Evolutionary conservation across 2,888 invertebrate genomes (phyloP).

Genomic region (Lacanobia oleracea): DNA sequence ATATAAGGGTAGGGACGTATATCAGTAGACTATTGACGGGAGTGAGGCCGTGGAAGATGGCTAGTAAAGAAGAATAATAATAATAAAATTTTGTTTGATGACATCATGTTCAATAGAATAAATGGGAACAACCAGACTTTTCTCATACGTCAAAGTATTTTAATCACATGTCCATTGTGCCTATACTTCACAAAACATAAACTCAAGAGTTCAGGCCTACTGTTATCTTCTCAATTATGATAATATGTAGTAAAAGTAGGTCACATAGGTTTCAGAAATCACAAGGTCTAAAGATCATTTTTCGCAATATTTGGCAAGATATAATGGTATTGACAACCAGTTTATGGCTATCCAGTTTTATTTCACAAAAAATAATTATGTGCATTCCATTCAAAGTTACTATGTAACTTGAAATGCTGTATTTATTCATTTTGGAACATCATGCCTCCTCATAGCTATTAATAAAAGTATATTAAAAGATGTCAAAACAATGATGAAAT

Average conservation of each 20-base stretch:
- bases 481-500: slow-evolving; percentile 30
- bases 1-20: no score
- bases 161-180: slow-evolving; percentile 4
- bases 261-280: slow-evolving; percentile 40
- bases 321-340: slow-evolving; percentile 24
- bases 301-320: slow-evolving; percentile 64
- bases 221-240: slow-evolving; percentile 10
- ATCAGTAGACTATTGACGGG: no score
- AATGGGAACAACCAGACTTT: not conserved
- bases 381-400: slow-evolving; percentile 29
- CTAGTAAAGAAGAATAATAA: no score
- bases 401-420: slow-evolving; percentile 37
- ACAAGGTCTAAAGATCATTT: slow-evolving; percentile 43
- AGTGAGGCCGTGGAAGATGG: no score
- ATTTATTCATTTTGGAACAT: slow-evolving; percentile 28
- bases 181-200: slow-evolving; percentile 10
- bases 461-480: slow-evolving; percentile 50
- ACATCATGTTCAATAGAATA: no score
- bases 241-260: slow-evolving; percentile 32
- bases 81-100: no score
- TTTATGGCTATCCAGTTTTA: slow-evolving; percentile 20
- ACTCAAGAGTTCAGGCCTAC: not conserved
- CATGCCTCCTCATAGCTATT: slow-evolving; percentile 28
- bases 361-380: slow-evolving; percentile 11
- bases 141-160: slow-evolving; percentile 13